Evolutionary conservation across 1,140 invertebrate species (phyloP).

Genomic region (Oryzaephilus surinamensis): DNA sequence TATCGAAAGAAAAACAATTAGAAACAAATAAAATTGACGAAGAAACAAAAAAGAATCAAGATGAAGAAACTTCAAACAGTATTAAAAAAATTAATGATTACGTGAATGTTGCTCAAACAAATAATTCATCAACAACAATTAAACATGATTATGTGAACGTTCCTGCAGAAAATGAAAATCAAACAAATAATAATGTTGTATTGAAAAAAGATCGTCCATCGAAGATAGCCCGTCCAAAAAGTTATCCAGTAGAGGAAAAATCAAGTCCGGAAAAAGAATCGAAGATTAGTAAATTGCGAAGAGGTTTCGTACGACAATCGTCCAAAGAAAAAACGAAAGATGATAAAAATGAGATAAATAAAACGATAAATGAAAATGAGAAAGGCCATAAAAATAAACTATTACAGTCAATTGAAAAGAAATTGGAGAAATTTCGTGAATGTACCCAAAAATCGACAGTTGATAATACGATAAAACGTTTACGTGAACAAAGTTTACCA

Average conservation of each 20-base stretch:
- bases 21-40: constrained; percentile 14
- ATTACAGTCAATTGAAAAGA: constrained; percentile 51
- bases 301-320: constrained; percentile 32
- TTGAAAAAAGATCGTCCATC: constrained; percentile 39
- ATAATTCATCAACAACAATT: neutral
- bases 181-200: constrained; percentile 15
- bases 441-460: constrained; percentile 36
- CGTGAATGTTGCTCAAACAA: constrained; percentile 16
- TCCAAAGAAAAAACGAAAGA: constrained; percentile 37
- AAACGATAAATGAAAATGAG: constrained; percentile 32
- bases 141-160: constrained; percentile 13
- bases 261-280: constrained; percentile 33
- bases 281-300: constrained; percentile 40
- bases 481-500: constrained; percentile 55
- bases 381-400: constrained; percentile 44
- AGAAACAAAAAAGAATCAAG: constrained; percentile 27
- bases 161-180: constrained; percentile 1
- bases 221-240: constrained; percentile 47
- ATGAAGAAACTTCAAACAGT: constrained; percentile 20
- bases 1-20: constrained; percentile 14
- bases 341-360: constrained; percentile 38
- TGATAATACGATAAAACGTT: constrained; percentile 41
- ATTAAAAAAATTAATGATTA: constrained; percentile 12
- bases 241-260: constrained; percentile 39
- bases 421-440: constrained; percentile 49